Conservation (phyloP, 1,140 invertebrate genomes). For the Neocloeon triangulifer region DNA sequence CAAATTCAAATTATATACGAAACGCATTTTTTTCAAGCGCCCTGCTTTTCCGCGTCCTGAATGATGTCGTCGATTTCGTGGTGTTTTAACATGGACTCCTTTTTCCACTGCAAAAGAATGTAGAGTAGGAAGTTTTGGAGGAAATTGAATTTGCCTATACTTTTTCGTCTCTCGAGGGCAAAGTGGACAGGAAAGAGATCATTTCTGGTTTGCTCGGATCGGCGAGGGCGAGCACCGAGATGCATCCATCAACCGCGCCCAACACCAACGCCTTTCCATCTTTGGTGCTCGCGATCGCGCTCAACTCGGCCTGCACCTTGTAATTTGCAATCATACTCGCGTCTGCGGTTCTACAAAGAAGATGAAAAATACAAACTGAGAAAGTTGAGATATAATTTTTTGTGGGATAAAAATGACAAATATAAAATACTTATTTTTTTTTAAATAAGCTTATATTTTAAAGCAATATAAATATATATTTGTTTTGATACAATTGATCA, state of each 20-base stretch:
- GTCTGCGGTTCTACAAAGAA: conserved; percentile 45
- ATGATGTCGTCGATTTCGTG: too few species aligned
- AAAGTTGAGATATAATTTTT: too few species aligned
- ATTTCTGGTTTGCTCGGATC: conserved; percentile 43
- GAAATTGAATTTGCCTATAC: conserved; percentile 15
- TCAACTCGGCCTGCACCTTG: conserved; percentile 75
- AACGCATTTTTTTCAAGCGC: too few species aligned
- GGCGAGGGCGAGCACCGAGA: conserved; percentile 75
- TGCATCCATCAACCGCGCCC: conserved; percentile 80
- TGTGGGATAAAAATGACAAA: too few species aligned
- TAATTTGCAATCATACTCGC: conserved; percentile 83
- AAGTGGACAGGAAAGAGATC: conserved; percentile 33
- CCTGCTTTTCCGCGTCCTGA: too few species aligned
- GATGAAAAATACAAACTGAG: too few species aligned
- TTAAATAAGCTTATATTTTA: neutral
- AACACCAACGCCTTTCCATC: conserved; percentile 62
- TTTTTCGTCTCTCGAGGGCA: conserved; percentile 48
- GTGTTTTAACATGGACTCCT: too few species aligned
- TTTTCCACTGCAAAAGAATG: too few species aligned
- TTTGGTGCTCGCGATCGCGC: conserved; percentile 56
- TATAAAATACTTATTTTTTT: too few species aligned
- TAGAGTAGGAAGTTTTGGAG: too few species aligned
- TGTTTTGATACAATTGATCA: neutral
- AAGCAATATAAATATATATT: neutral
- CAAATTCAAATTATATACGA: too few species aligned